Evolutionary conservation across 2,888 invertebrate genomes (phyloP), one percentile per base, ranked within the genome.

Genomic region (Taphrorychus bicolor): DNA sequence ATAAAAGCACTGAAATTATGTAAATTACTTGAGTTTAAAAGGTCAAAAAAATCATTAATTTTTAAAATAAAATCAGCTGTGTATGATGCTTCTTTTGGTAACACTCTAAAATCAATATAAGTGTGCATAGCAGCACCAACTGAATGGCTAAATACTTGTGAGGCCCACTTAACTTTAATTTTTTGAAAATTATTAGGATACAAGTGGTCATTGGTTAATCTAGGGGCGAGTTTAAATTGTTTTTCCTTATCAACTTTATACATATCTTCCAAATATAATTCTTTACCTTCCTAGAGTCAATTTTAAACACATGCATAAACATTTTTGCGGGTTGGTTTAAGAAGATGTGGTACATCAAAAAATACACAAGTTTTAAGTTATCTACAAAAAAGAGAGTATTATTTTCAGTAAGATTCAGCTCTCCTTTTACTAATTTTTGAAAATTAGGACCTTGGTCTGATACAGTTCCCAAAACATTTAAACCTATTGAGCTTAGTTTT

Each of bases 391-490:
- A 48, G 17, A 7, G 24, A 9, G 41, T 19, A 16, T 49, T 48
- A 17, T 58, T 41, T 49, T 9, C 19, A 14, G 45, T 49, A 19
- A 64, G 14, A 49, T 64, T 24, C 5, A 60, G 19, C 9, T 11
- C 3, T n/a, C 11, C 49, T 14, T 59, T 71, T 0, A 71, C 59
- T 14, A 72, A 53, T 40, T 70, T 71, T 1, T 63, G 14, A 42
- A 71, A 71, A 64, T 72, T 71, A n/a, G 71, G 56, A 19, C 48
- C 59, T 48, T 71, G 70, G 57, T 70, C 67, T 17, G 66, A 70
- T 32, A 66, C 63, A 14, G 67, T 60, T 0, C 54, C 69, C 4
- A 71, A 18, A 17, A 71, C 65, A 66, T 71, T 70, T 42, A 73
- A 54, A 18, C 67, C 69, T 16, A 24, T 42, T 32, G 18, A 41